These are phyloP conservation scores for Scolopax mira DNA, from an alignment of 2,113 vertebrate species.

Conservation along the genomic window DNA sequence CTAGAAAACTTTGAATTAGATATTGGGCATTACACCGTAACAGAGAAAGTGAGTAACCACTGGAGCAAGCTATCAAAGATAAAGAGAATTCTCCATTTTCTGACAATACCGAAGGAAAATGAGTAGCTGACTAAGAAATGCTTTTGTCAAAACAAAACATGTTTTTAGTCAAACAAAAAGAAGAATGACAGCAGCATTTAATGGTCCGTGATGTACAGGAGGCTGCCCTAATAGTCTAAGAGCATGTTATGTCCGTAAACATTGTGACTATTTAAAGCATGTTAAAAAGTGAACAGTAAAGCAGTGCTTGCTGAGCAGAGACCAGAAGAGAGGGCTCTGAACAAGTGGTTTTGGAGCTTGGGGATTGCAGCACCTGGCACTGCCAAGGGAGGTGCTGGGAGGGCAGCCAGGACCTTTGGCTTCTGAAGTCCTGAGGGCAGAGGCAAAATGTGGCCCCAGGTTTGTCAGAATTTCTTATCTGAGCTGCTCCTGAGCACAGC, in stretches of 20 bases:
- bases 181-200: neutral
- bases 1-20: neutral
- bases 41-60: neutral
- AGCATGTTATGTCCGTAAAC: neutral
- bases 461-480: neutral
- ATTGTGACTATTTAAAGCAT: neutral
- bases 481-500: neutral
- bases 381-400: neutral
- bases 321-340: neutral
- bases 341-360: fast-evolving
- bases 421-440: neutral
- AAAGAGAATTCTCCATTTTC: neutral
- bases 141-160: neutral
- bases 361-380: neutral
- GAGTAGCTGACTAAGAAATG: neutral
- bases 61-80: neutral
- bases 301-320: neutral
- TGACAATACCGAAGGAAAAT: neutral
- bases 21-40: neutral
- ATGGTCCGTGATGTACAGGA: neutral
- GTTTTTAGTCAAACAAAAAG: neutral
- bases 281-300: neutral
- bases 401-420: neutral
- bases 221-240: neutral
- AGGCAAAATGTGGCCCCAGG: neutral